Evolutionary conservation across 2,888 invertebrate species (phyloP), one percentile per base, ranked within the genome.

Genomic region (Cosmia pyralina): DNA sequence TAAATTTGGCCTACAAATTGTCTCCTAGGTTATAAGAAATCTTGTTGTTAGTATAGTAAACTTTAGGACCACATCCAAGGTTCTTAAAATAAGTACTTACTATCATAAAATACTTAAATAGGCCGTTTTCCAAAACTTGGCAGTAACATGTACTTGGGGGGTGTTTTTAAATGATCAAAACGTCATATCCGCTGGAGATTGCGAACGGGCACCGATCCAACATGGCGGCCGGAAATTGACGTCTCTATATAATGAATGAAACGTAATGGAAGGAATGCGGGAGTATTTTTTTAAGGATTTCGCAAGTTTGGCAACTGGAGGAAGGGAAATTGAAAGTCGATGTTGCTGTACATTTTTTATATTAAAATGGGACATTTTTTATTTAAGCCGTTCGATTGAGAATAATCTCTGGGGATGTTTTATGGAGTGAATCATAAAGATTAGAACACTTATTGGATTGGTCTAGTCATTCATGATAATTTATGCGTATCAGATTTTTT

Each of bases 161-260:
- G 65, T 84, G 86, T 86, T 88, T 89, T 91, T 89, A 90, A 91
- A 92, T 89, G 88, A 91, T 92, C 90, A 89, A 90, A 89, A 90
- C 91, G 88, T 91, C 91, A 92, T 90, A 90, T 92, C 92, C 92
- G 92, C 86, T 87, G 76, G 83, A 89, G 88, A 91, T 91, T 88
- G 88, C 85, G 77, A 84, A 82, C 89, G 90, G 90, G 90, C 91
- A 88, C 77, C 86, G 88, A 90, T 92, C 89, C 92, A 92, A 91
- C 84, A 92, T 92, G 92, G 93, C 91, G 78, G 80, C 90, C 92
- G 93, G 93, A 93, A 90, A 91, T 92, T 93, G 92, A 90, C 88
- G 87, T 88, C 89, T 90, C 90, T 85, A 86, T 87, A 88, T 91
- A 91, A 92, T 91, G 90, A 92, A 92, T 89, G 88, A 90, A 89